Evolutionary conservation across 2,888 invertebrate genomes (phyloP), one percentile per base, ranked within the genome.

Genomic region (Chymomyza fuscimana): DNA sequence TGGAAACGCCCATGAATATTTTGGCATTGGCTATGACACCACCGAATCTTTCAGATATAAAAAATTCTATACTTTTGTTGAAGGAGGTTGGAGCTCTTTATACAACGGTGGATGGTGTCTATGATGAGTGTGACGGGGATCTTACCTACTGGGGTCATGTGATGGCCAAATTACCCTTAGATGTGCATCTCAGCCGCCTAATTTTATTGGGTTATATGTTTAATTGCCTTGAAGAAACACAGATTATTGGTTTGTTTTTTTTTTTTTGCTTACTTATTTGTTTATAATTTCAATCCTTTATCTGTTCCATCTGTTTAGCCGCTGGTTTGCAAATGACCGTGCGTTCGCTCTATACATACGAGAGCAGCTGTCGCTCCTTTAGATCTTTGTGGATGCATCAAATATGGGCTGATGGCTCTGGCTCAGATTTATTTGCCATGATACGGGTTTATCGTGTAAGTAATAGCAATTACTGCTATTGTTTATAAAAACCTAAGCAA

Each of bases 151-250:
- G 98, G 79, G 99, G 99, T 0, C 93, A 93, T 9, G 93, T 98
- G 0, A 96, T 98, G 95, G 95, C 96, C 0, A 92, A 92, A 54
- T 91, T 99, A 56, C 99, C 99, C 0, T 89, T 99, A 0, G 96
- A 98, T 90, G 95, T 97, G 36, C 94, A 94, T 69, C 91, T 97
- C 5, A 94, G 96, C 10, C 97, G 98, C 87, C 92, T 99, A 12
- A 96, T 99, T 69, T 93, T 97, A 70, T 92, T 98, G 4, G 98
- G 98, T 0, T 95, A 97, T 87, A 94, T 96, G 64, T 98, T 96
- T 87, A 97, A 96, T 67, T 94, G 96, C 56, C 91, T 98, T 9
- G 95, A 96, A 10, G 98, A 98, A 74, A 93, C 95, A 19, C 93
- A 98, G 66, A 95, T 97, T 67, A 98, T 99, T 92, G 97, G 91